A percentile compares a stretch with the other conserved stretches of the same genome.
Conservation (phyloP, 2,113 vertebrate species). For the Salvator merianae region DNA sequence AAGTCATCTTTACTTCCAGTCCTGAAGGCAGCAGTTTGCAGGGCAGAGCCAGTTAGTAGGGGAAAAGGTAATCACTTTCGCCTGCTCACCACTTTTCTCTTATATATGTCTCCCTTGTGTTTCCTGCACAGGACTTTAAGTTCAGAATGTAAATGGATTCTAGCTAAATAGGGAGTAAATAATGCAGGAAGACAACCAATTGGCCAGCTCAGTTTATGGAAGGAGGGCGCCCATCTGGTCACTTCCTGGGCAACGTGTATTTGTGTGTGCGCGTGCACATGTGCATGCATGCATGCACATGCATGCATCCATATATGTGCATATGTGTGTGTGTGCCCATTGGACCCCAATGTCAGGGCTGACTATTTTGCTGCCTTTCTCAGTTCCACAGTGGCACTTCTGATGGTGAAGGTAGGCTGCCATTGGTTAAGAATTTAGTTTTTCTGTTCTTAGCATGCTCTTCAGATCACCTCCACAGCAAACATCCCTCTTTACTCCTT, state of each 20-base stretch:
- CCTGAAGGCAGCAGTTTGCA: neutral
- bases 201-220: neutral
- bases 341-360: neutral
- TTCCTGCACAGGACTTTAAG: too few relatives aligned
- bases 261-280: neutral
- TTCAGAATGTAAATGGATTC: neutral
- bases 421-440: too few relatives aligned
- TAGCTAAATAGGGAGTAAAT: neutral
- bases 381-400: neutral
- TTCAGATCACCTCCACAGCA: neutral
- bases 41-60: neutral
- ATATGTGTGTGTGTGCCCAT: too few relatives aligned
- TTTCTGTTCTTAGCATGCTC: neutral
- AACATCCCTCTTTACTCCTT: neutral
- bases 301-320: too few relatives aligned
- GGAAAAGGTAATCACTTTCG: neutral
- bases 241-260: neutral
- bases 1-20: neutral
- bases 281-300: too few relatives aligned
- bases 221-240: neutral
- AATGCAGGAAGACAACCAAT: neutral
- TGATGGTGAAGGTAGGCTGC: neutral
- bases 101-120: neutral
- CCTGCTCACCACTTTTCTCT: neutral
- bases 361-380: neutral